Base-by-base conservation (phyloP, 2,888 invertebrate species). In the Cremastobaeus sp. region DNA sequence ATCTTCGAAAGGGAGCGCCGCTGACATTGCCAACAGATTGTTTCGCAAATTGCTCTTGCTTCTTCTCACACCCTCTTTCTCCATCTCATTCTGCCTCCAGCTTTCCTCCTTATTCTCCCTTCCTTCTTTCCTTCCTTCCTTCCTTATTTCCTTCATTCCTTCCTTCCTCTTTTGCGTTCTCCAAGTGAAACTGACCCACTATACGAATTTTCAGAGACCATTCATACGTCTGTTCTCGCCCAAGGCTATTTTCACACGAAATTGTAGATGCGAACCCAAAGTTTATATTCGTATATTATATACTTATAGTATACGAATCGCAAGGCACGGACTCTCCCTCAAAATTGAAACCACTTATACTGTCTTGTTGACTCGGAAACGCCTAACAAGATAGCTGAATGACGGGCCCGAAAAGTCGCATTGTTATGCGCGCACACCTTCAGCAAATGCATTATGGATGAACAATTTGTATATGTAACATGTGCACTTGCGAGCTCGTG, bases 121-220 rank as follows among this genome's bases (percentile, higher is more conserved):
- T 30, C 9, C 37, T 59, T 37, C 30, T 35, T 28, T 20, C 21
- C n/a, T 11, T 28, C 20, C 9, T 8, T n/a, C 8, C 9, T 11
- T 6, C 9, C 9, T 32, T n/a, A 3, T 6, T 32, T 32, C 34
- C 25, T 3, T 25, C 8, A 5, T 5, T 25, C 25, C 25, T 25
- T 8, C 5, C 8, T 25, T 25, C 8, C 8, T 25, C 25, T 25
- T 25, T 25, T 8, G 4, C 8, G 25, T 30, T 28, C 30, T 18
- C 54, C 11, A 47, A 17, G 60, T 45, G 60, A 60, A 69, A 69
- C 34, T 69, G 69, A 69, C 59, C 69, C 54, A 60, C 69, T 60
- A 59, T 59, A 69, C 48, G 54, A 41, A 50, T 59, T 52, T 60
- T 52, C 52, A 20, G 45, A 66, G 28, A 41, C 37, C 8, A 30